Evolutionary conservation across 2,113 vertebrate species (phyloP).

Genomic region (Bettongia penicillata): DNA sequence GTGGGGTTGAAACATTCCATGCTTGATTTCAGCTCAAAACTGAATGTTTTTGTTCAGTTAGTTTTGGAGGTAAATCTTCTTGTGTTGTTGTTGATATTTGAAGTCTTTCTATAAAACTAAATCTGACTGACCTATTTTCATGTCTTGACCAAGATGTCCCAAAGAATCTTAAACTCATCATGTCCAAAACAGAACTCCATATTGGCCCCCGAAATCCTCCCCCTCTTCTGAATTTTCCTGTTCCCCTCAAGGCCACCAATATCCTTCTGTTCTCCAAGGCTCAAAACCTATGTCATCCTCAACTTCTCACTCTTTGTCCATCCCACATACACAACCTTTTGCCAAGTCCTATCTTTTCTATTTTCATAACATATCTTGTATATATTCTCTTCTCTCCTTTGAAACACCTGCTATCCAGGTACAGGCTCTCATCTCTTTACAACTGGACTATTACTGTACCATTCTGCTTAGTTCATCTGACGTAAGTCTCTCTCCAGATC

Average conservation of each 20-base stretch:
- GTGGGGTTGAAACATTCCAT: conserved; percentile 66
- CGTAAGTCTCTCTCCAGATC: background rate
- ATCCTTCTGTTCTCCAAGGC: background rate
- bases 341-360: background rate
- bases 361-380: background rate
- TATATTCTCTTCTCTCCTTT: conserved; percentile 38
- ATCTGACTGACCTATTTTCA: background rate
- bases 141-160: background rate
- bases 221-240: background rate
- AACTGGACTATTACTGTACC: background rate
- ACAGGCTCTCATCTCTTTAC: background rate
- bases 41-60: conserved; percentile 51
- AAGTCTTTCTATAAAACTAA: background rate
- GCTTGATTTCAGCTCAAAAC: conserved; percentile 60
- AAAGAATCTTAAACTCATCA: background rate
- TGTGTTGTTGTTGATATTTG: background rate
- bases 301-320: background rate
- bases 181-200: background rate
- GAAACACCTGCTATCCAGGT: background rate
- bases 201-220: background rate
- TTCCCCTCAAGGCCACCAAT: background rate
- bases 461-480: background rate
- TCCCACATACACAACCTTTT: background rate
- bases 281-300: background rate
- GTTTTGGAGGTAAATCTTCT: conserved; percentile 38